phyloP scores from a whole-genome alignment of 2,797 vertebrate species.

The Pelochelys cantorii region DNA sequence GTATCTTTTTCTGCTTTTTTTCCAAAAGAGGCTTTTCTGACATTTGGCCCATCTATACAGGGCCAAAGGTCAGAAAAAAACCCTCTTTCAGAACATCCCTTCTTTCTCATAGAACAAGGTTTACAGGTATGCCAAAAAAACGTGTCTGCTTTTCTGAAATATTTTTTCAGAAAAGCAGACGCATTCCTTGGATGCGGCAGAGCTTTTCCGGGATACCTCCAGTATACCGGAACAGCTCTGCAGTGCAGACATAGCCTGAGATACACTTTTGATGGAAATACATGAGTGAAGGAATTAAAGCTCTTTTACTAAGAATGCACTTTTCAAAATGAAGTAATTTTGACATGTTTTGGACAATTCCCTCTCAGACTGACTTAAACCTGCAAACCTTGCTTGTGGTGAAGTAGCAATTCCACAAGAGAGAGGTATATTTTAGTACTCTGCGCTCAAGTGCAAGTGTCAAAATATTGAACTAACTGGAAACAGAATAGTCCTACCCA shows the following conservation, averaged over 20 bases:
- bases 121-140: too few relatives aligned
- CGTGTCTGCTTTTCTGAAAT: too few relatives aligned
- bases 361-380: background rate
- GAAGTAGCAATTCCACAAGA: conserved; percentile 4
- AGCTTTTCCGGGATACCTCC: too few relatives aligned
- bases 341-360: conserved; percentile 21
- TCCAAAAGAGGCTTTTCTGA: too few relatives aligned
- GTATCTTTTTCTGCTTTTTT: too few relatives aligned
- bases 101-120: too few relatives aligned
- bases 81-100: too few relatives aligned
- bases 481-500: background rate
- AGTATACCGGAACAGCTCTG: too few relatives aligned
- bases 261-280: background rate
- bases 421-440: background rate
- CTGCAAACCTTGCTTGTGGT: conserved; percentile 31
- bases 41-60: too few relatives aligned
- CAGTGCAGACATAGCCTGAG: background rate
- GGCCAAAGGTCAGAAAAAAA: too few relatives aligned
- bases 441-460: conserved; percentile 2
- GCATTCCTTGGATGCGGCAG: too few relatives aligned
- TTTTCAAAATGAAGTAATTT: conserved; percentile 38
- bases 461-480: conserved; percentile 5
- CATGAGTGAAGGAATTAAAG: conserved; percentile 9
- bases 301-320: background rate
- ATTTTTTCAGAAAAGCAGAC: too few relatives aligned